These are phyloP conservation scores for Tolmerus cingulatus DNA, from an alignment of 2,888 invertebrate genomes.

Conservation along the genomic window DNA sequence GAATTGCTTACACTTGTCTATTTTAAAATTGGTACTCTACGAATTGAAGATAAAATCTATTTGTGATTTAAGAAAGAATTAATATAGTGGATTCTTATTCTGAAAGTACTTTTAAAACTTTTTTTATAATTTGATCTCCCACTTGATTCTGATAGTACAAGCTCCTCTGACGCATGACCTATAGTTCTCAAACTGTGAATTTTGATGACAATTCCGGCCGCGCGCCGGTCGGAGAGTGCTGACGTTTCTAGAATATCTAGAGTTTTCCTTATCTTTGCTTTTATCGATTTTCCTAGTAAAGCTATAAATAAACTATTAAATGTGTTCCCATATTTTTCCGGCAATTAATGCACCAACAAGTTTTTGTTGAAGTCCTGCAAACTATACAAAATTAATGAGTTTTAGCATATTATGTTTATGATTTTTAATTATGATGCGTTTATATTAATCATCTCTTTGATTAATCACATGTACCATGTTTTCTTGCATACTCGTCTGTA, in stretches of 20 bases:
- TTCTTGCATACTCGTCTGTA: not conserved
- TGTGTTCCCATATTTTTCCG: not conserved
- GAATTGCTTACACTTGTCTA: not conserved
- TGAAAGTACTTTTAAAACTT: not conserved
- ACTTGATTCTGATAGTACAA: not conserved
- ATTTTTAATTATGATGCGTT: not conserved
- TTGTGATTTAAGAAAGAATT: not conserved
- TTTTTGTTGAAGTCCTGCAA: not conserved
- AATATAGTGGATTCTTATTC: not conserved
- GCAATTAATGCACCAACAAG: not conserved
- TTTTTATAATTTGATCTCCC: not conserved
- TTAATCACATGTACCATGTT: not conserved
- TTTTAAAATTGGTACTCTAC: not conserved
- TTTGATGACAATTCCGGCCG: not conserved
- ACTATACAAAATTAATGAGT: not conserved
- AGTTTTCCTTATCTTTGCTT: not conserved
- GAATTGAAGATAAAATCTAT: not conserved
- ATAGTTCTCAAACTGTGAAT: not conserved
- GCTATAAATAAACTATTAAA: not conserved
- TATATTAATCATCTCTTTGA: not conserved
- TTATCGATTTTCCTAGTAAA: not conserved
- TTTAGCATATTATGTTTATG: not conserved
- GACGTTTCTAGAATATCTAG: not conserved
- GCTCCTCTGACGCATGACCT: not conserved
- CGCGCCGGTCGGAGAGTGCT: not conserved